Conservation (phyloP, 2,113 vertebrate species). For the Lycocorax pyrrhopterus region DNA sequence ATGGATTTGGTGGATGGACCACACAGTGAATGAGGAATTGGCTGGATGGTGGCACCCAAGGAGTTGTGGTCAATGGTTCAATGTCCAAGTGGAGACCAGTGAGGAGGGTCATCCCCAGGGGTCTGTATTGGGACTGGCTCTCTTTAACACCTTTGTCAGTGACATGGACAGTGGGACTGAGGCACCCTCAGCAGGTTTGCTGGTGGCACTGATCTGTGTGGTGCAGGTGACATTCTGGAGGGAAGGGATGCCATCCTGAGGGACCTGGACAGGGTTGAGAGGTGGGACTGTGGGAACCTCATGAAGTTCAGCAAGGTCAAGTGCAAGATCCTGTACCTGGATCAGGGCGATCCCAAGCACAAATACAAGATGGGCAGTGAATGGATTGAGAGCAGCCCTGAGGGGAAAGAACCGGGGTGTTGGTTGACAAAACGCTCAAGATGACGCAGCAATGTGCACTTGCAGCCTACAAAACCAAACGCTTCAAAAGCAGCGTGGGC, state of each 20-base stretch:
- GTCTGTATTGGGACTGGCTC: accelerated
- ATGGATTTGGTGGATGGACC: background rate
- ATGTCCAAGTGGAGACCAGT: background rate
- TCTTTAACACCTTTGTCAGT: background rate
- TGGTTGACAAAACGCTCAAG: accelerated
- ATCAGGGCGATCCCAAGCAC: background rate
- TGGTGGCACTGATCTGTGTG: background rate
- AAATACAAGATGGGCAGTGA: background rate
- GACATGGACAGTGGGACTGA: background rate
- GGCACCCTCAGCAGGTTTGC: background rate
- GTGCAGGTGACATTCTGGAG: background rate
- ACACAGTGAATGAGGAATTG: background rate
- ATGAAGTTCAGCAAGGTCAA: background rate
- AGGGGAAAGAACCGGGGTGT: background rate
- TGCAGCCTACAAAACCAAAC: background rate
- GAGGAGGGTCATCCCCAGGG: background rate
- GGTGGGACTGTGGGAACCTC: background rate
- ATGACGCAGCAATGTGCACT: background rate
- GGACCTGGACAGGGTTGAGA: too few species aligned
- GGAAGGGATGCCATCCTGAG: background rate
- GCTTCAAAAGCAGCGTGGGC: accelerated
- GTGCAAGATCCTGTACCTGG: background rate
- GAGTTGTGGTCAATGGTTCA: background rate
- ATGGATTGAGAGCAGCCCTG: background rate
- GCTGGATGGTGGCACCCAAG: background rate